Evolutionary conservation across 2,888 invertebrate genomes (phyloP).

Genomic region (Caenorhabditis plicata): DNA sequence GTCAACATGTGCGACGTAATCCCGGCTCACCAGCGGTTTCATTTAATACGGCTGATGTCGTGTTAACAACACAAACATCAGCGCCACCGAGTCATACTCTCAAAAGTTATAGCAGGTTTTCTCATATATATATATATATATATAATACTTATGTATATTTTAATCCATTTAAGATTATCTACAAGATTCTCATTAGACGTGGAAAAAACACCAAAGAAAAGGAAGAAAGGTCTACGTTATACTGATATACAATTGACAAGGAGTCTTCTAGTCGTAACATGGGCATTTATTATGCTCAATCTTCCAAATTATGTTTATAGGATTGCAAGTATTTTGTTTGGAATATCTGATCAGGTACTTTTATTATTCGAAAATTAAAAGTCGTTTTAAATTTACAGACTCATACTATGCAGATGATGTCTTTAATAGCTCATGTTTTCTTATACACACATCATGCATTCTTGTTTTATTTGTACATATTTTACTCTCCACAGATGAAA

Average conservation of each 20-base stretch:
- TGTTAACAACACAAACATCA: slow-evolving; percentile 33
- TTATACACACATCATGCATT: slow-evolving; percentile 62
- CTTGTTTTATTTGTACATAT: slow-evolving; percentile 63
- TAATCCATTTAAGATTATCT: slow-evolving; percentile 14
- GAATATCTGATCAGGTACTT: slow-evolving; percentile 47
- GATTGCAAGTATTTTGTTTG: slow-evolving; percentile 46
- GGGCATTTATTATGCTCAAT: slow-evolving; percentile 56
- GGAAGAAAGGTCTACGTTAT: slow-evolving; percentile 48
- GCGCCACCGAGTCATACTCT: slow-evolving; percentile 21
- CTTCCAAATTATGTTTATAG: slow-evolving; percentile 61
- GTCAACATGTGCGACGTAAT: slow-evolving; percentile 46
- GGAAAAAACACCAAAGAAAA: slow-evolving; percentile 28
- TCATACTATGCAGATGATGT: slow-evolving; percentile 40
- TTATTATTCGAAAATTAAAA: too few relatives aligned
- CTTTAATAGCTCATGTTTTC: slow-evolving; percentile 53
- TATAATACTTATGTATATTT: neutral
- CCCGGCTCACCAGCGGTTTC: slow-evolving; percentile 58
- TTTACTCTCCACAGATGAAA: slow-evolving; percentile 62
- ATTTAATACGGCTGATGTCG: slow-evolving; percentile 54
- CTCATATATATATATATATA: neutral
- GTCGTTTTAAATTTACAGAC: slow-evolving; percentile 18
- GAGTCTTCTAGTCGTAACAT: slow-evolving; percentile 55
- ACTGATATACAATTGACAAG: slow-evolving; percentile 60
- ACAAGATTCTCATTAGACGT: slow-evolving; percentile 32
- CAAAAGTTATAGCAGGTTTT: slow-evolving; percentile 20